Base-by-base conservation (phyloP, 2,113 vertebrate genomes). In the Seriola quinqueradiata region DNA sequence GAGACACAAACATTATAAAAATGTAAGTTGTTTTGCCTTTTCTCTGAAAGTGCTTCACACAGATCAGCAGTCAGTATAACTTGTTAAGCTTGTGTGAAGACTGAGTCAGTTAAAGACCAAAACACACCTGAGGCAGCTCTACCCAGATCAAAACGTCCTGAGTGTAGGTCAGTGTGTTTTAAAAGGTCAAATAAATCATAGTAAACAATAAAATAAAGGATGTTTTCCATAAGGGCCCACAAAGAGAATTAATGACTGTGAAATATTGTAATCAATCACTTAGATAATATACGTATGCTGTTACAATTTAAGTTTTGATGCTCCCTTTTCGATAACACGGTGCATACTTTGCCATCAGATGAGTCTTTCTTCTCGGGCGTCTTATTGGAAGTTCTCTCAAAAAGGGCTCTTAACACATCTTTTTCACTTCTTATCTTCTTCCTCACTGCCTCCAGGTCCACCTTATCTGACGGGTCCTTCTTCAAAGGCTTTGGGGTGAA, bases 351-450 rank as follows among this genome's bases (percentile, higher is more conserved):
- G n/a, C 32, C 44, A 42, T 94, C 89, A 64, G 79, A 0, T 4
- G 77, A n/a, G 16, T 88, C 83, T 60, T 60, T 90, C 82, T 73
- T 93, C 61, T 88, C 93, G 8, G 81, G 32, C 1, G 79, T 92
- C 92, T 96, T 89, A 89, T 38, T 89, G 25, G 95, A 95, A 72
- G 88, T 93, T 78, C 91, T 94, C 80, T 98, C 97, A 95, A 98
- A 99, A 78, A 98, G 94, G 23, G 95, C 94, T 84, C 92, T 96
- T 1, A 97, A 92, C 0, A 90, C 95, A n/a, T 98, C 97, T 85
- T 96, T 97, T 60, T 99, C 97, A 12, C 88, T 90, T 81, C 92
- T 95, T 73, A 97, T 96, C 92, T 93, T 97, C 87, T 90, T 96
- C 90, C 97, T 98, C 65, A 97, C 76, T 19, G 96, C 95, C 61